Percentiles rank a stretch among this genome's conserved stretches.
These are phyloP conservation scores for Limenitis camilla DNA, from an alignment of 2,888 invertebrate genomes.

Conservation along the genomic window DNA sequence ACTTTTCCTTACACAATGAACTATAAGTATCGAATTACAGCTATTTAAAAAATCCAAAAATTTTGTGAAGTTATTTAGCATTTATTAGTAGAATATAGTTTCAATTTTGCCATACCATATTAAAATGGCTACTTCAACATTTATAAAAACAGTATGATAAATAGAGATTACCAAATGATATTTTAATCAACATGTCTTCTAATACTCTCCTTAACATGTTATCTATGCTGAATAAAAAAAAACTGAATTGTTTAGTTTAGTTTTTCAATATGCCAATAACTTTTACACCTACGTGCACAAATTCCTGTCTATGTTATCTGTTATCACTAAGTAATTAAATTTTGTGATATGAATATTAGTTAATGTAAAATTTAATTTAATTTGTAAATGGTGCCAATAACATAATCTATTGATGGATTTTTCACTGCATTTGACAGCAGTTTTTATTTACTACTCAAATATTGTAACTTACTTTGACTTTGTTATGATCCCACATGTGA, in stretches of 20 bases:
- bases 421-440: constrained; percentile 5
- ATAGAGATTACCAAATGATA: constrained; percentile 3
- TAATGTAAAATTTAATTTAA: constrained; percentile 20
- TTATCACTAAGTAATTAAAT: constrained; percentile 28
- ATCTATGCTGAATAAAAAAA: no score
- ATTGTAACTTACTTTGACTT: constrained; percentile 40
- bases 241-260: no score
- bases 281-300: constrained; percentile 27
- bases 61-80: constrained; percentile 6
- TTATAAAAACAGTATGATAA: no score
- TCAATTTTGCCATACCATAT: constrained; percentile 3
- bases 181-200: not conserved
- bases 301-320: constrained; percentile 18
- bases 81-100: not conserved
- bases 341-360: constrained; percentile 38
- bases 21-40: no score
- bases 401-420: constrained; percentile 22
- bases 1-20: no score
- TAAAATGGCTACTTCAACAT: constrained; percentile 1
- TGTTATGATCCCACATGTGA: constrained; percentile 46
- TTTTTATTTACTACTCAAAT: constrained; percentile 38
- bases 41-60: no score
- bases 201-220: not conserved
- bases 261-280: constrained; percentile 2
- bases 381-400: constrained; percentile 30